A percentile compares a stretch with the other conserved stretches of the same genome.
These are phyloP conservation scores for Marmota monax DNA, from an alignment of 2,113 vertebrate species.

Conservation along the genomic window DNA sequence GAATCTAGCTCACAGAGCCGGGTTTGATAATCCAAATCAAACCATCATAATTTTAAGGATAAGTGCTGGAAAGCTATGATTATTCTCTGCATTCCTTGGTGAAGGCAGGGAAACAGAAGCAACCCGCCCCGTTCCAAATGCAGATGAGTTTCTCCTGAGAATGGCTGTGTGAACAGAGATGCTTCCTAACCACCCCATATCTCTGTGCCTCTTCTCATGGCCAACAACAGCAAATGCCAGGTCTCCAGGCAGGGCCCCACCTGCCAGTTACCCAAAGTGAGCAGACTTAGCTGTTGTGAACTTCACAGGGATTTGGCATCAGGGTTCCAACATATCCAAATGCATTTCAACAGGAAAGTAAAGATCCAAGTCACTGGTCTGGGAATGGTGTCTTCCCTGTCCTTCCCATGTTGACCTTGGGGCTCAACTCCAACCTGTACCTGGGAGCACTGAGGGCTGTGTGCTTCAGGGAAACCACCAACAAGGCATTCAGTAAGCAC, in stretches of 20 bases:
- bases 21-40: background rate
- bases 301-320: background rate
- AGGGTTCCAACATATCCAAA: background rate
- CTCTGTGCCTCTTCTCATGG: accelerated
- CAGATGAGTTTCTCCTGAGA: background rate
- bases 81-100: accelerated
- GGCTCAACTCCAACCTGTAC: too few relatives aligned
- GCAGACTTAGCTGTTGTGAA: background rate
- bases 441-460: accelerated
- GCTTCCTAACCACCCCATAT: background rate
- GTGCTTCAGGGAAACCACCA: accelerated
- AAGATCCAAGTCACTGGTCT: too few relatives aligned
- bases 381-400: accelerated
- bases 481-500: accelerated
- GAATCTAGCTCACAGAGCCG: background rate
- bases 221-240: background rate
- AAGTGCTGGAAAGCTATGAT: background rate
- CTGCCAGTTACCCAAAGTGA: background rate
- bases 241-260: background rate
- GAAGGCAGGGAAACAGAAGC: background rate
- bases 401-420: accelerated
- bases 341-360: too few relatives aligned
- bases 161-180: accelerated
- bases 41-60: too few relatives aligned
- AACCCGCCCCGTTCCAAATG: too few relatives aligned